Conservation (phyloP, 2,888 invertebrate species). For the Drosophila kokeensis region DNA sequence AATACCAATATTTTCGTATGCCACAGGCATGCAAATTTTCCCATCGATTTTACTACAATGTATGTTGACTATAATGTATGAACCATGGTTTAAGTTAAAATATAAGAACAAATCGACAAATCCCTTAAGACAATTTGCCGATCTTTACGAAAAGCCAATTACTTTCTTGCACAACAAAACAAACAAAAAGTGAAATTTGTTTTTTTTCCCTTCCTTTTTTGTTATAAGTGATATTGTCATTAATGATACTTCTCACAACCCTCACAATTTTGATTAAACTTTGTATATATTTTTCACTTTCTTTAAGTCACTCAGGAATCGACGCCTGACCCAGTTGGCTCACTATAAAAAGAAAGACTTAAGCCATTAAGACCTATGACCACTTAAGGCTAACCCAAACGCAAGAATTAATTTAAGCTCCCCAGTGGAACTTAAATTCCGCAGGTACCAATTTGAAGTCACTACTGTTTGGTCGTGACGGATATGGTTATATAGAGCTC, state of each 20-base stretch:
- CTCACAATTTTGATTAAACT: neutral
- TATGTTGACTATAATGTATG: neutral
- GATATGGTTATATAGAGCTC: neutral
- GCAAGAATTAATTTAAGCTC: no score
- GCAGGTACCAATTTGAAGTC: no score
- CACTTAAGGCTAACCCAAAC: neutral
- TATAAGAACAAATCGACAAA: accelerated
- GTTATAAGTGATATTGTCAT: neutral
- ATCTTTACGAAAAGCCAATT: neutral
- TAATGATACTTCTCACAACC: neutral
- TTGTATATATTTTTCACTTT: no score
- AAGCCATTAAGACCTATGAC: neutral
- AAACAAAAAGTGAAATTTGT: neutral
- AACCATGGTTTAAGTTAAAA: neutral
- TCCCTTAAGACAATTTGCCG: neutral
- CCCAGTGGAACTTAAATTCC: no score
- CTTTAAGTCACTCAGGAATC: neutral
- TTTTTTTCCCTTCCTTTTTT: neutral
- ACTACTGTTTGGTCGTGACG: no score
- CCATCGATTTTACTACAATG: no score
- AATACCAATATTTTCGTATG: no score
- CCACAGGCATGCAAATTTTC: no score
- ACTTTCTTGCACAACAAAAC: neutral
- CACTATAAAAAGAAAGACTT: neutral
- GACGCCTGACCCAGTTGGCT: no score